A percentile compares a stretch with the other conserved stretches of the same genome.
Evolutionary conservation across 92 coral and sea anemone species (phyloP).

Genomic region (Epizoanthus ramosus): DNA sequence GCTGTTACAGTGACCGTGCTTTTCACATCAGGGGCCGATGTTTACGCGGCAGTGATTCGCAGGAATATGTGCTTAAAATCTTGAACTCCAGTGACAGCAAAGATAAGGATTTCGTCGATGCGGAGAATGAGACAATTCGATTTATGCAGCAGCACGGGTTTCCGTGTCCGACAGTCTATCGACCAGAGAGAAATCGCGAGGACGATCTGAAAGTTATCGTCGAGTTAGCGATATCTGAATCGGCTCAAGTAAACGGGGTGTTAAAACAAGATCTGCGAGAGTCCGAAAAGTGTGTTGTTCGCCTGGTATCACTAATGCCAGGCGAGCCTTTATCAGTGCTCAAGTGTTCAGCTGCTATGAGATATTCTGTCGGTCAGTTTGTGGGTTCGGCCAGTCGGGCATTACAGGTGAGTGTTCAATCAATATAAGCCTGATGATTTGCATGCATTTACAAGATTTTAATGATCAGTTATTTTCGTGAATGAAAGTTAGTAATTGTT

Average conservation of each 20-base stretch:
- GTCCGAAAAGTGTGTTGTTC: not conserved
- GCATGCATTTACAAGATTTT: too few relatives aligned
- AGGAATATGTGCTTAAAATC: conserved; percentile 27
- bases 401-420: conserved; percentile 13
- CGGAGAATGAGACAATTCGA: conserved; percentile 23
- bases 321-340: not conserved
- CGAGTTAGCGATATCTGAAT: conserved; percentile 1
- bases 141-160: conserved; percentile 12
- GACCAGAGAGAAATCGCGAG: conserved; percentile 2
- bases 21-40: conserved; percentile 12
- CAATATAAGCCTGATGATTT: too few relatives aligned
- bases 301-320: conserved; percentile 9
- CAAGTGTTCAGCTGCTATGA: not conserved
- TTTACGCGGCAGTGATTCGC: not conserved
- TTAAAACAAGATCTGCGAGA: not conserved
- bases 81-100: conserved; percentile 40
- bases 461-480: too few relatives aligned
- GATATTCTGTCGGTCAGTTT: conserved; percentile 19
- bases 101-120: conserved; percentile 22
- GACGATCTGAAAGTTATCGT: conserved; percentile 13
- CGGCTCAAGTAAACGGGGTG: not conserved
- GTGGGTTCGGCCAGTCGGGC: conserved; percentile 20
- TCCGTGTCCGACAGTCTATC: conserved; percentile 28
- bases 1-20: conserved; percentile 39
- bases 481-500: too few relatives aligned